Percentiles rank a stretch among this genome's conserved stretches.
Conservation (phyloP, 2,888 invertebrate species). For the Itoplectis maculator region DNA sequence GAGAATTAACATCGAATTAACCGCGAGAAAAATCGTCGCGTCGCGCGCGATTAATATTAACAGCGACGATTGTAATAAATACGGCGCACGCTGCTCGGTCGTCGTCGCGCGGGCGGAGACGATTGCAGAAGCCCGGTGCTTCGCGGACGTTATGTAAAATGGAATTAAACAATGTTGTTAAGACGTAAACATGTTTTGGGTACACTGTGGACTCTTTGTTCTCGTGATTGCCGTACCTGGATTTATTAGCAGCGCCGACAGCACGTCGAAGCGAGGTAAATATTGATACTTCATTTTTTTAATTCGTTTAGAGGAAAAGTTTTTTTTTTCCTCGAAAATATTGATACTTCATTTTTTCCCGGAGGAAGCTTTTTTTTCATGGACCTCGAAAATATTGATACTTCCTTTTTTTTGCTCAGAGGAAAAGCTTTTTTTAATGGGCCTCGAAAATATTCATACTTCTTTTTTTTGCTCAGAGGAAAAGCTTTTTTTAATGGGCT, state of each 20-base stretch:
- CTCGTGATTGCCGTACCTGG: slow-evolving; percentile 84
- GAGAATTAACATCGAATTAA: slow-evolving; percentile 7
- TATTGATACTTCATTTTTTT: slow-evolving; percentile 44
- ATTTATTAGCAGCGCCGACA: slow-evolving; percentile 83
- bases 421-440: too few relatives aligned
- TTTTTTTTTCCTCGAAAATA: too few relatives aligned
- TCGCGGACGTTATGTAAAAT: slow-evolving; percentile 82
- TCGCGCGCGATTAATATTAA: not conserved
- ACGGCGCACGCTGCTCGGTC: slow-evolving; percentile 12
- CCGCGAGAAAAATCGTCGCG: not conserved
- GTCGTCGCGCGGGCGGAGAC: slow-evolving; percentile 13
- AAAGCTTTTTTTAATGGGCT: too few relatives aligned
- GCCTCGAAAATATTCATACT: too few relatives aligned
- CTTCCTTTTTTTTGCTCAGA: too few relatives aligned
- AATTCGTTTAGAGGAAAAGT: too few relatives aligned
- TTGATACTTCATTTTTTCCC: slow-evolving; percentile 6
- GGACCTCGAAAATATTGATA: too few relatives aligned
- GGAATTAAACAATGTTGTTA: slow-evolving; percentile 85
- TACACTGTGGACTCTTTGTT: slow-evolving; percentile 84
- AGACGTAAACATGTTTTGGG: slow-evolving; percentile 84
- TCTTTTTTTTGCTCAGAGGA: too few relatives aligned
- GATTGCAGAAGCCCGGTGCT: slow-evolving; percentile 75
- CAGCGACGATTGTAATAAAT: not conserved
- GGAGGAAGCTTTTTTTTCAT: too few relatives aligned
- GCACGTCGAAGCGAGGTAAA: slow-evolving; percentile 83